Evolutionary conservation across 2,888 invertebrate genomes (phyloP).

Genomic region (Physocephala rufipes): DNA sequence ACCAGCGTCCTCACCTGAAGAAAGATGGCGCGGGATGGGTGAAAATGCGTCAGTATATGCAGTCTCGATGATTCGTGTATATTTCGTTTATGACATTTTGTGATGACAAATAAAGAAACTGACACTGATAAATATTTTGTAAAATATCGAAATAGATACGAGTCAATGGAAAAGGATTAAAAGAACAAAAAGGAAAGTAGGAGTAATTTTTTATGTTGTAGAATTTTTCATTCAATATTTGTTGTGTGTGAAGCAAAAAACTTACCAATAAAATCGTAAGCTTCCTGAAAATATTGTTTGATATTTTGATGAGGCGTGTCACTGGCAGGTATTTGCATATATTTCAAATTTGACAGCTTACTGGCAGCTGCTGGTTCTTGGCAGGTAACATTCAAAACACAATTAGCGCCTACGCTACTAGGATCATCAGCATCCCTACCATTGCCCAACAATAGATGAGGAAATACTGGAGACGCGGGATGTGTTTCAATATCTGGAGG

Average conservation of each 20-base stretch:
- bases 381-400: slow-evolving; percentile 84
- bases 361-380: slow-evolving; percentile 72
- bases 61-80: background rate
- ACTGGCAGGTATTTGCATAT: slow-evolving; percentile 82
- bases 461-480: slow-evolving; percentile 79
- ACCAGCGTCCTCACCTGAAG: background rate
- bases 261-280: slow-evolving; percentile 87
- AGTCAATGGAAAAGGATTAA: background rate
- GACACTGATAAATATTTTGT: too few species aligned
- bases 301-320: slow-evolving; percentile 87
- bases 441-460: slow-evolving; percentile 84
- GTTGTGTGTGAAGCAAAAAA: slow-evolving; percentile 34
- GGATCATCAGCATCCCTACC: slow-evolving; percentile 81
- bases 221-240: too few species aligned
- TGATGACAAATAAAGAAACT: background rate
- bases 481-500: slow-evolving; percentile 76
- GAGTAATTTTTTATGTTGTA: too few species aligned
- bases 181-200: background rate
- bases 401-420: slow-evolving; percentile 76
- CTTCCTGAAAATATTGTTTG: slow-evolving; percentile 88
- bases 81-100: too few species aligned
- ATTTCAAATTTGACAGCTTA: slow-evolving; percentile 75
- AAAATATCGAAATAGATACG: background rate
- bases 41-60: background rate
- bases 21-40: background rate